Conservation (phyloP, 2,797 vertebrate species). For the Poeciliopsis infans region DNA sequence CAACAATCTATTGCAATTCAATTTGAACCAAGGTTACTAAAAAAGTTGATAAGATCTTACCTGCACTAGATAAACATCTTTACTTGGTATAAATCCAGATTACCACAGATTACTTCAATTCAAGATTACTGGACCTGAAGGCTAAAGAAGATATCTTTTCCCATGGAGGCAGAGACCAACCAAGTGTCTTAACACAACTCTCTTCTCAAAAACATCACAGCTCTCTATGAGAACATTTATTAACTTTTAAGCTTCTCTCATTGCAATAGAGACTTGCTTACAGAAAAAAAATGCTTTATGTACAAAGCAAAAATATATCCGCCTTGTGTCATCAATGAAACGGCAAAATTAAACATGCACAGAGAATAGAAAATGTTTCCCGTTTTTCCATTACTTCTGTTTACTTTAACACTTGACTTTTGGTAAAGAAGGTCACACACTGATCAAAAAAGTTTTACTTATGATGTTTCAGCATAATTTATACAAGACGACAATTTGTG, state of each 20-base stretch:
- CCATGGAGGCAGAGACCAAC: no score
- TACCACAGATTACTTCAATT: background rate
- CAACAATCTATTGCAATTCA: background rate
- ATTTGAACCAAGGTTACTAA: background rate
- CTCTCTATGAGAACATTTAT: background rate
- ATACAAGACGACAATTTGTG: background rate
- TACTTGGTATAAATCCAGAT: background rate
- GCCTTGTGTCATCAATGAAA: background rate
- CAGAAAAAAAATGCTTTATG: background rate
- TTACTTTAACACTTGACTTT: background rate
- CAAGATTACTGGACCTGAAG: background rate
- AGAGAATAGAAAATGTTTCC: background rate
- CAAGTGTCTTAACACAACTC: background rate
- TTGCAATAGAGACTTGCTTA: background rate
- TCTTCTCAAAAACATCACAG: background rate
- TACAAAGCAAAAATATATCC: background rate
- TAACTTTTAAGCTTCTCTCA: background rate
- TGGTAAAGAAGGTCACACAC: no score
- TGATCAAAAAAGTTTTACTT: background rate
- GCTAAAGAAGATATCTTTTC: background rate
- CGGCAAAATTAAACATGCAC: background rate
- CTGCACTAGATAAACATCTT: background rate
- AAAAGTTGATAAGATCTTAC: background rate
- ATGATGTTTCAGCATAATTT: background rate
- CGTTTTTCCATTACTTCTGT: background rate